Base-by-base conservation (phyloP, 1,140 invertebrate genomes). In the Heterodera schachtii region DNA sequence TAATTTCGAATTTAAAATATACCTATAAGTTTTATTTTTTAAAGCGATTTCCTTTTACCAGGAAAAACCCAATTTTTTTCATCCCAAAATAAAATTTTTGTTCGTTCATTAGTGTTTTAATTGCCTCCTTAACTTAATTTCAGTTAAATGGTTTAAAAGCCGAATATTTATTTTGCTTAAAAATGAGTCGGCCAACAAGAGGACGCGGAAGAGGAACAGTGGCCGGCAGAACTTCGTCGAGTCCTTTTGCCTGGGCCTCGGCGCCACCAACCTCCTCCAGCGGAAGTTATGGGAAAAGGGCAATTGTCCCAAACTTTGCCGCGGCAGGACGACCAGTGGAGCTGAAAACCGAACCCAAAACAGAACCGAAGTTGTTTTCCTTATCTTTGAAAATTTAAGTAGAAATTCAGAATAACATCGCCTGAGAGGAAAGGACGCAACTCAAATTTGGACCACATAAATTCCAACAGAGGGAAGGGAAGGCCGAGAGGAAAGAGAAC, bases 251-350 rank as follows among this genome's bases (percentile, higher is more conserved):
- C 57, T 64, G 57, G 57, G 57, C 57, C 16, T 64, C 57, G 16
- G 19, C 57, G 57, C 57, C 57, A 64, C 57, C 57, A 11, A 64
- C 57, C 57, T 64, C 57, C 19, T 19, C 57, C 3, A 64, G 13
- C 2, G 16, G 57, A 11, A 64, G 57, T 64, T 2, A 5, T 64
- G 44, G 64, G 21, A 64, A 21, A 78, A 60, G 77, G 31, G 31
- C 16, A 4, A 70, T 66, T 31, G 44, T 78, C 7, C 77, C 77
- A 41, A 78, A 78, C 70, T 64, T 78, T 43, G 77, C 77, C 5
- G 77, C 77, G 19, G 77, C 77, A 31, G 70, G 77, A 64, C 77
- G 77, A 43, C 66, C 70, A 43, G 44, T 78, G 3, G 77, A 66
- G 44, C 77, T 64, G 11, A 78, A 78, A 70, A 43, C 47, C n/a